Evolutionary conservation across 2,797 vertebrate species (phyloP).

Genomic region (Gymnodraco acuticeps): DNA sequence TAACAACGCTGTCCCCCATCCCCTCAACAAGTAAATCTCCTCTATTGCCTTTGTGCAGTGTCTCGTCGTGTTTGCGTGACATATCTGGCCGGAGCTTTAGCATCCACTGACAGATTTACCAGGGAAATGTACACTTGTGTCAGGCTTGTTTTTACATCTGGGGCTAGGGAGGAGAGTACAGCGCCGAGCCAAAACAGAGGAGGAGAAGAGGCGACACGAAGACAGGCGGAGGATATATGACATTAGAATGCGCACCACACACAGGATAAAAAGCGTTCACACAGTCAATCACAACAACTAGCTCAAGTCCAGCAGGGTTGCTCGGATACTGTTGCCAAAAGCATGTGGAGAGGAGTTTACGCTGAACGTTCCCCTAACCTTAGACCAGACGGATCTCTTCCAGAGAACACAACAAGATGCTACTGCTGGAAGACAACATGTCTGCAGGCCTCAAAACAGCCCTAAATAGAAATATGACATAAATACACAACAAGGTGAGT

Average conservation of each 20-base stretch:
- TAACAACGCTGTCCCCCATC: constrained; percentile 41
- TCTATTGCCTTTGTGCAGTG: constrained; percentile 50
- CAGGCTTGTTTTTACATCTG: constrained; percentile 66
- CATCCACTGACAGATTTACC: constrained; percentile 75
- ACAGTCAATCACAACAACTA: constrained; percentile 47
- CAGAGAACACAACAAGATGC: constrained; percentile 50
- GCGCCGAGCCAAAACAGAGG: constrained; percentile 33
- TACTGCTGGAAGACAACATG: constrained; percentile 33
- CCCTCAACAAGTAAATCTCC: constrained; percentile 57
- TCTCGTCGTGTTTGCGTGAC: constrained; percentile 55
- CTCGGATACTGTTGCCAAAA: constrained; percentile 34
- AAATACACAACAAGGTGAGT: constrained; percentile 10
- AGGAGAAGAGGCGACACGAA: constrained; percentile 27
- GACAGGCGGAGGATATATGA: constrained; percentile 41
- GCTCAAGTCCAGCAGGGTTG: constrained; percentile 13
- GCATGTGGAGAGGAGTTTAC: constrained; percentile 36
- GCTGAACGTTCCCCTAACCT: constrained; percentile 42
- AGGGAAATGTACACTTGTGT: constrained; percentile 51
- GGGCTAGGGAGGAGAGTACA: constrained; percentile 23
- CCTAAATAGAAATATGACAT: not conserved
- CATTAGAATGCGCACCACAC: constrained; percentile 10
- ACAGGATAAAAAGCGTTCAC: constrained; percentile 28
- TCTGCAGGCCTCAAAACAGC: constrained; percentile 23
- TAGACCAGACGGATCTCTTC: constrained; percentile 28
- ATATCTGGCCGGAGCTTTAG: constrained; percentile 47